Base-by-base conservation (phyloP, 2,797 vertebrate species). In the Lepus oiostolus region DNA sequence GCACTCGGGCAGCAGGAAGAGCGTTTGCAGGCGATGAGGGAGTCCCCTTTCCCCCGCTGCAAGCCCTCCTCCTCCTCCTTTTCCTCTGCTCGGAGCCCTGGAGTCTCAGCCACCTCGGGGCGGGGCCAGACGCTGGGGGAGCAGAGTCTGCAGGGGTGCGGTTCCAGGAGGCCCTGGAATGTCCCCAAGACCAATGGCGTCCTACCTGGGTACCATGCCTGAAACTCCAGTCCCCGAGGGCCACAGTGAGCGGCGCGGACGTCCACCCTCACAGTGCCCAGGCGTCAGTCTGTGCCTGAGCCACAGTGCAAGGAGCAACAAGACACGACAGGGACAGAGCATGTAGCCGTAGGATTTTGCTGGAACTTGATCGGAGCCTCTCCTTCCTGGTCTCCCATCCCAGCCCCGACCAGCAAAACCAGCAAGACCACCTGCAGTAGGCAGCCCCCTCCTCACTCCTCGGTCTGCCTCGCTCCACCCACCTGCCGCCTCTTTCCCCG, bases 131-230 rank as follows among this genome's bases (percentile, higher is more conserved):
- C 65, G 32, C 0, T 0, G 83, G 22, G 30, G 10, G 22, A 85
- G 50, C 22, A 7, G 65, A 7, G 81, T 47, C 12, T 7, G 62
- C 30, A 38, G 67, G 80, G 77, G 10, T 28, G 26, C 8, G 12
- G 19, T 19, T 22, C 12, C 17, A 62, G 71, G 70, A 65, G 42
- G 19, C 8, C 38, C 35, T 1, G 38, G 35, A 22, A 26, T 3
- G 0, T 6, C 22, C 35, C n/a, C 70, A 1, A 0, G 62, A 22
- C 38, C 4, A 12, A 26, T 3, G 13, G 21, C 10, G 0, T 30
- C 50, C 9, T 35, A 7, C 12, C 52, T 72, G 5, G 24, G 1
- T 9, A 38, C 38, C 60, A 32, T 0, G 0, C 60, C 74, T 8
- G 54, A 60, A 50, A 71, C 24, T 58, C 32, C 32, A 6, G 12